These are phyloP conservation scores for Lophotriccus pileatus DNA, from an alignment of 2,797 vertebrate species.

Conservation along the genomic window DNA sequence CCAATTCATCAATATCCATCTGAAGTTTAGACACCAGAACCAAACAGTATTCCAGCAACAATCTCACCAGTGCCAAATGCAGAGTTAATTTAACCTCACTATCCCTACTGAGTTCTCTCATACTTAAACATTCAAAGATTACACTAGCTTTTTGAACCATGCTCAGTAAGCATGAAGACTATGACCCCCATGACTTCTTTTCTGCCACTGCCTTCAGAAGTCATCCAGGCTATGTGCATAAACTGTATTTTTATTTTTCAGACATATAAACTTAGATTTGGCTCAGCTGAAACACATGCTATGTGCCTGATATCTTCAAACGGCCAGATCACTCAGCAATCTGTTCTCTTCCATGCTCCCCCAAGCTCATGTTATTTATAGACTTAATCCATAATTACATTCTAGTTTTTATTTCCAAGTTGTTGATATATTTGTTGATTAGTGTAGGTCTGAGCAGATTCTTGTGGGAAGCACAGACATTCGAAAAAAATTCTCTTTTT, in stretches of 20 bases:
- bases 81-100: conserved; percentile 31
- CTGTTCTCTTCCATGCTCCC: conserved; percentile 9
- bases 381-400: conserved; percentile 4
- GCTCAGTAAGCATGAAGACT: neutral
- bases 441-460: neutral
- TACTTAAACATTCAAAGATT: neutral
- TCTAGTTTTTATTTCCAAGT: conserved; percentile 34
- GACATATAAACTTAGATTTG: neutral
- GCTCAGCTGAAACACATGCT: neutral
- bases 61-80: conserved; percentile 9
- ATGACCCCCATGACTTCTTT: neutral
- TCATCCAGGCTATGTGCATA: neutral
- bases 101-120: neutral
- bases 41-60: neutral
- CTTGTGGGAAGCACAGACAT: neutral
- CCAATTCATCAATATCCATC: conserved; percentile 60
- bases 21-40: conserved; percentile 44
- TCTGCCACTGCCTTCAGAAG: neutral
- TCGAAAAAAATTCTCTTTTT: neutral
- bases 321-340: conserved; percentile 32
- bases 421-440: conserved; percentile 22
- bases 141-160: neutral
- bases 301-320: conserved; percentile 31
- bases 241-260: neutral
- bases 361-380: conserved; percentile 38